These are phyloP conservation scores for Oryzias woworae DNA, from an alignment of 2,113 vertebrate species.

Conservation along the genomic window DNA sequence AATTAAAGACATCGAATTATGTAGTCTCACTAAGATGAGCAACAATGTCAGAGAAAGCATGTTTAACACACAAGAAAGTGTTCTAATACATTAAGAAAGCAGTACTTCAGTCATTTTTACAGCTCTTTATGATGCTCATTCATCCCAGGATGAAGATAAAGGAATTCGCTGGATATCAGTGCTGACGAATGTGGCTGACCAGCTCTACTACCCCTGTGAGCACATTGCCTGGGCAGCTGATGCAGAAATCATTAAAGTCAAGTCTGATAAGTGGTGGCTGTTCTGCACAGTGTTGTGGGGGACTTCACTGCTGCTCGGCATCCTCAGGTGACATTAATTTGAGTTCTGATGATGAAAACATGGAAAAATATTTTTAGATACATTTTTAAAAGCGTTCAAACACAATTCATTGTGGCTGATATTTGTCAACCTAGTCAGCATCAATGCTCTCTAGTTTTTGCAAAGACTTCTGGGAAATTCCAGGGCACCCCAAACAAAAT, in stretches of 20 bases:
- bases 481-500: too few species aligned
- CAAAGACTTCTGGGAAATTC: too few species aligned
- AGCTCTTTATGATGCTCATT: neutral
- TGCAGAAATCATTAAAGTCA: slow-evolving; percentile 71
- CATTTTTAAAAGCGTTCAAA: too few species aligned
- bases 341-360: too few species aligned
- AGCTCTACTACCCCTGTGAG: slow-evolving; percentile 96
- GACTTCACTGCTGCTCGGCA: slow-evolving; percentile 83
- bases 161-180: slow-evolving; percentile 84
- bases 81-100: too few species aligned
- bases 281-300: slow-evolving; percentile 85
- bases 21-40: neutral
- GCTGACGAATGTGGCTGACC: slow-evolving; percentile 86
- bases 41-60: too few species aligned
- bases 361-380: too few species aligned
- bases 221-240: slow-evolving; percentile 94
- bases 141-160: slow-evolving; percentile 82
- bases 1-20: neutral
- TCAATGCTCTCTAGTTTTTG: too few species aligned
- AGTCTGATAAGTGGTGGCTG: slow-evolving; percentile 86
- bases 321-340: slow-evolving; percentile 77
- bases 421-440: too few species aligned
- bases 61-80: too few species aligned
- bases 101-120: too few species aligned
- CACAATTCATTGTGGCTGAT: too few species aligned